A percentile compares a stretch with the other conserved stretches of the same genome.
Conservation (phyloP, 2,113 vertebrate genomes). For the Pheucticus melanocephalus region DNA sequence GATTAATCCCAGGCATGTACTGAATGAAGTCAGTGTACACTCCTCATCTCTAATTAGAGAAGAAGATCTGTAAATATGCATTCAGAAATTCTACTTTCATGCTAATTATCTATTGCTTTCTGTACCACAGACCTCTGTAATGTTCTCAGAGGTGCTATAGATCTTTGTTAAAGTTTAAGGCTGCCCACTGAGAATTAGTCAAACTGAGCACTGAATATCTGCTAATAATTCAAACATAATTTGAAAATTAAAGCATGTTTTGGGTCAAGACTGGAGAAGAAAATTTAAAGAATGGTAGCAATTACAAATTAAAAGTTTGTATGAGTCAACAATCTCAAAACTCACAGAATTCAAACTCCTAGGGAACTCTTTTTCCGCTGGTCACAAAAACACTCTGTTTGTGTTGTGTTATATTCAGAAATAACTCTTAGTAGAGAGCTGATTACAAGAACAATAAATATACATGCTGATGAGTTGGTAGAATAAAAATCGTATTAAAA, state of each 20-base stretch:
- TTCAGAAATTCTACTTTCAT: background rate
- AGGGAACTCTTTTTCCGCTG: background rate
- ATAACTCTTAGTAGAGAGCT: background rate
- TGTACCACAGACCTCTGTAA: background rate
- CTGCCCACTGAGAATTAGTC: background rate
- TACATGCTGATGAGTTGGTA: background rate
- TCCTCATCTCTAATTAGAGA: background rate
- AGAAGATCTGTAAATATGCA: background rate
- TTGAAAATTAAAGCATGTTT: background rate
- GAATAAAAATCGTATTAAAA: background rate
- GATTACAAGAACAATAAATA: background rate
- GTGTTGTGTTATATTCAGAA: background rate
- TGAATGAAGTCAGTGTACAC: background rate
- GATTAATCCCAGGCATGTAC: background rate
- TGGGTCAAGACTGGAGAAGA: background rate
- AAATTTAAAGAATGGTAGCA: background rate
- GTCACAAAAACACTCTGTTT: background rate
- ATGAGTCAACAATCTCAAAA: background rate
- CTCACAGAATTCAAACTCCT: background rate
- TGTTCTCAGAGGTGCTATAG: background rate
- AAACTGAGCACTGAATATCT: background rate
- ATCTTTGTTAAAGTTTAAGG: background rate
- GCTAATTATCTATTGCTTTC: conserved; percentile 7
- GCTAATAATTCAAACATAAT: conserved; percentile 17
- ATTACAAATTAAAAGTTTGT: background rate